Evolutionary conservation across 2,888 invertebrate species (phyloP), one percentile per base, ranked within the genome.

Genomic region (Dicycla oo): DNA sequence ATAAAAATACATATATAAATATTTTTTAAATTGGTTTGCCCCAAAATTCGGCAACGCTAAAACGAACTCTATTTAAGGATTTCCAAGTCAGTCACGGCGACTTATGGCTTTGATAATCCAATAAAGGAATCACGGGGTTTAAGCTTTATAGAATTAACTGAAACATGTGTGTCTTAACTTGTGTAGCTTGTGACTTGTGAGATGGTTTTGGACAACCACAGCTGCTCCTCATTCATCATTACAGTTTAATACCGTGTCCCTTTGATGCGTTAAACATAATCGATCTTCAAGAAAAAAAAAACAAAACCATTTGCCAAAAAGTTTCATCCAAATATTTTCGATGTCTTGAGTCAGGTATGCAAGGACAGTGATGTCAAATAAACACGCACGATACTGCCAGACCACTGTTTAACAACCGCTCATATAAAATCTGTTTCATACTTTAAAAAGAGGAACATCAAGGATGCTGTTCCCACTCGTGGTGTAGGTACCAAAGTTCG

Each of bases 281-380:
- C 78, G 85, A 83, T 85, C 74, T 84, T 80, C 73, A 83, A 73
- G 81, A 86, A 87, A 90, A 78, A 91, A 90, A 78, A 91, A 90
- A 88, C 87, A 89, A 81, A 78, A 78, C 72, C 83, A 86, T 87
- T 88, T 91, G 91, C 90, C 90, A 91, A 89, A 90, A 88, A 87
- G 76, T 84, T 83, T 88, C 84, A 80, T 82, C 76, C 82, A 87
- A 88, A 88, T 86, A 88, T 88, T 88, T 87, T 84, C 78, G 62
- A 84, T 86, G 80, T 85, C 82, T 85, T 85, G 81, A 80, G 83
- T 86, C 84, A 84, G 81, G 86, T 87, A 86, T 84, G 84, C 89
- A 87, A 90, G 87, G 88, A 87, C 87, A 71, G 77, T 76, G 81
- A 87, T 82, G 86, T 87, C 85, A 83, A 87, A 88, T 88, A 88